Evolutionary conservation across 1,140 invertebrate genomes (phyloP).

Genomic region (Aplysia californica): DNA sequence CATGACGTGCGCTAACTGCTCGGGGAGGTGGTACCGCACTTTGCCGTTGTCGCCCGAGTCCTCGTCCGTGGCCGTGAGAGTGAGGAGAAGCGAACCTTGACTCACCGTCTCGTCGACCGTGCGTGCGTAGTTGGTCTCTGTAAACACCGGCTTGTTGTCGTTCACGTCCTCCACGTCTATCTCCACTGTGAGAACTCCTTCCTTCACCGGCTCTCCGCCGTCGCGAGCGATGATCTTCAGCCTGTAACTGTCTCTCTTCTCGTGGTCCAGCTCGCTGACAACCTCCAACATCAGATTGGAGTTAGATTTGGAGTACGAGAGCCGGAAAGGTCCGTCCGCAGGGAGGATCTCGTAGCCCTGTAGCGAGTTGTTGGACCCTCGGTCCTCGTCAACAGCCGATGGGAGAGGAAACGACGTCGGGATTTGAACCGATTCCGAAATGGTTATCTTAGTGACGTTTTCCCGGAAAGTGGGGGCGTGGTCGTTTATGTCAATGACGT

Average conservation of each 20-base stretch:
- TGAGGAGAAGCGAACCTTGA: constrained; percentile 84
- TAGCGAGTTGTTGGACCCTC: constrained; percentile 43
- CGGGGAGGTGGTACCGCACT: constrained; percentile 85
- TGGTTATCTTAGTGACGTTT: constrained; percentile 85
- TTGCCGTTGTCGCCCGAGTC: constrained; percentile 97
- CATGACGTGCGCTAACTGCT: constrained; percentile 63
- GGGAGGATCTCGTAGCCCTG: constrained; percentile 46
- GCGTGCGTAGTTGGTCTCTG: constrained; percentile 77
- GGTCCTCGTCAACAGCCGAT: constrained; percentile 54
- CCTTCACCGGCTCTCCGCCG: constrained; percentile 69
- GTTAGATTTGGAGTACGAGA: constrained; percentile 44
- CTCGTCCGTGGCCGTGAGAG: constrained; percentile 92
- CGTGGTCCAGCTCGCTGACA: constrained; percentile 50
- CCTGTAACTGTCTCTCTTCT: constrained; percentile 42
- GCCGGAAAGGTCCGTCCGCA: constrained; percentile 43
- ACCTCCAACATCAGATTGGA: constrained; percentile 50
- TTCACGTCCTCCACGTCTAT: constrained; percentile 71
- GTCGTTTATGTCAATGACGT: constrained; percentile 72
- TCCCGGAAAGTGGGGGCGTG: constrained; percentile 53
- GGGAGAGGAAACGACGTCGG: constrained; percentile 48
- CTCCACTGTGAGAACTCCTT: constrained; percentile 37
- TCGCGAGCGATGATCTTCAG: constrained; percentile 52
- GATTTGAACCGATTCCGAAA: constrained; percentile 70
- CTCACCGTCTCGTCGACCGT: constrained; percentile 76
- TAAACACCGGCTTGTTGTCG: constrained; percentile 59